A percentile compares a stretch with the other conserved stretches of the same genome.
Conservation (phyloP, 2,888 invertebrate species). For the Andrena fulva region DNA sequence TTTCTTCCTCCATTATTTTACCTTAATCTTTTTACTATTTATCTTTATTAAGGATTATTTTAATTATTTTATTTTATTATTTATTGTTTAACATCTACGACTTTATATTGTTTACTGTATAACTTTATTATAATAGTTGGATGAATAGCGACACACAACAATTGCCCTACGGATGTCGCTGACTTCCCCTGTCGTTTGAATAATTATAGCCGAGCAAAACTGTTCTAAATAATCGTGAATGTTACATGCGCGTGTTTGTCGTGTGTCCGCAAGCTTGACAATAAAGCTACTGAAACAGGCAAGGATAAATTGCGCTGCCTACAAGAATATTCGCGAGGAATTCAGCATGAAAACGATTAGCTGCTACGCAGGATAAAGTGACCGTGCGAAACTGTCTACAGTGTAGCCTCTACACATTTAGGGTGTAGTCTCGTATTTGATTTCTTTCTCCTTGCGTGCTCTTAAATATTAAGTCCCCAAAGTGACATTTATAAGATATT, state of each 20-base stretch:
- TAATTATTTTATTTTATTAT: too few species aligned
- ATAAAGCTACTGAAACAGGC: conserved; percentile 35
- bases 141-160: not conserved
- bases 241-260: conserved; percentile 46
- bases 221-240: conserved; percentile 7
- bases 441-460: too few species aligned
- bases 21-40: too few species aligned
- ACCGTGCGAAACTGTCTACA: not conserved
- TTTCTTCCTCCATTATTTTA: too few species aligned
- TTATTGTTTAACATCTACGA: too few species aligned
- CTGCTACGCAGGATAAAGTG: not conserved
- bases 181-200: not conserved
- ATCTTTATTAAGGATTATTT: too few species aligned
- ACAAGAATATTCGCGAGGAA: conserved; percentile 43
- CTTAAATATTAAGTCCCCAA: too few species aligned
- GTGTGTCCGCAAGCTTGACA: conserved; percentile 19
- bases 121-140: not conserved
- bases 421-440: too few species aligned
- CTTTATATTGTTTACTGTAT: not conserved
- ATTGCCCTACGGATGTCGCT: not conserved
- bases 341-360: conserved; percentile 19
- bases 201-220: conserved; percentile 12
- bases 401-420: too few species aligned
- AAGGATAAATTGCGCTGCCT: conserved; percentile 38
- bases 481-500: too few species aligned